These are phyloP conservation scores for Amia ocellicauda DNA, from an alignment of 2,113 vertebrate species.

Conservation along the genomic window DNA sequence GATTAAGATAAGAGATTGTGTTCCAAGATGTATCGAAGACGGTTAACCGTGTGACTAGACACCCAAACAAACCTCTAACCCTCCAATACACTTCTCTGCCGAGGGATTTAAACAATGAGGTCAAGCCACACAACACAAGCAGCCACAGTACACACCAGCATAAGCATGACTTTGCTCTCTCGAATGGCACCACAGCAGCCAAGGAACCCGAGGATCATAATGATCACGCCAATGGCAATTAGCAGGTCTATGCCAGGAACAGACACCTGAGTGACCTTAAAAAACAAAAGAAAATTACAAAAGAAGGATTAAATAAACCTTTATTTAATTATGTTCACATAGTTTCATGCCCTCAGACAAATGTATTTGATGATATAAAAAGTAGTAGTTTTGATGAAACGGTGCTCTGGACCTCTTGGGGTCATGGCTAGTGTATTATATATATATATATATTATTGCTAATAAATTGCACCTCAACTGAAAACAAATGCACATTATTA, in stretches of 20 bases:
- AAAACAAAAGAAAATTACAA: too few relatives aligned
- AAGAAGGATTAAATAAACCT: neutral
- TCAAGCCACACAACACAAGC: neutral
- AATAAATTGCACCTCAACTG: too few relatives aligned
- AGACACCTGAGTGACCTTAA: constrained; percentile 32
- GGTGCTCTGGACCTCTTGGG: too few relatives aligned
- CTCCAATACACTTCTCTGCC: neutral
- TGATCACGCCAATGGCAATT: constrained; percentile 64
- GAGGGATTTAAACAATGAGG: neutral
- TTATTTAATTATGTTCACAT: neutral
- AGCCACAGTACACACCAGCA: constrained; percentile 62
- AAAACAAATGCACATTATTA: too few relatives aligned
- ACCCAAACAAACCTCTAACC: too few relatives aligned
- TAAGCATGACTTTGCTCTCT: constrained; percentile 79
- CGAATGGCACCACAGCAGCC: constrained; percentile 80
- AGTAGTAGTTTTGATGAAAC: too few relatives aligned
- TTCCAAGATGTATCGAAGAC: too few relatives aligned
- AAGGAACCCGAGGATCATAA: constrained; percentile 84
- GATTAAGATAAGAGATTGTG: too few relatives aligned
- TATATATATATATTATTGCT: too few relatives aligned
- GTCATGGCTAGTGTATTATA: too few relatives aligned
- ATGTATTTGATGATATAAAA: too few relatives aligned
- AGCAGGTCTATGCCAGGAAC: constrained; percentile 51
- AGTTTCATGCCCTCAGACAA: neutral
- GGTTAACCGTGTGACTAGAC: too few relatives aligned